Evolutionary conservation across 2,888 invertebrate species (phyloP).

Genomic region (Anthophora plumipes): DNA sequence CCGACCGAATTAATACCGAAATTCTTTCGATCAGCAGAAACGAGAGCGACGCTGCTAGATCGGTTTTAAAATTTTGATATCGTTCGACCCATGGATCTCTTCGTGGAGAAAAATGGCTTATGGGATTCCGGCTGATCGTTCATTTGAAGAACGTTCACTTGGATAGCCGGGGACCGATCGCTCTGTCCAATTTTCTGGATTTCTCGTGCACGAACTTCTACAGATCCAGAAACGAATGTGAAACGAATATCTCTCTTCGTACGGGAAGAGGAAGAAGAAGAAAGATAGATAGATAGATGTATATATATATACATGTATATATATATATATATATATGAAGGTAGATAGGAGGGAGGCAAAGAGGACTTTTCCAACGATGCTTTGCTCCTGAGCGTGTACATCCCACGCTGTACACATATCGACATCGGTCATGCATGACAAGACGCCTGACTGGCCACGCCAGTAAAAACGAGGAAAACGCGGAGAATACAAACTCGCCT

Average conservation of each 20-base stretch:
- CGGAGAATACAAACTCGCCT: constrained; percentile 63
- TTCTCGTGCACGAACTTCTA: constrained; percentile 73
- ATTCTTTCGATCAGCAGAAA: constrained; percentile 18
- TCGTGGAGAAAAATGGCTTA: constrained; percentile 60
- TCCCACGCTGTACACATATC: constrained; percentile 78
- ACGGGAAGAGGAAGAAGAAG: constrained; percentile 1
- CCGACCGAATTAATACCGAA: constrained; percentile 8
- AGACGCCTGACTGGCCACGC: constrained; percentile 83
- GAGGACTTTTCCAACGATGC: constrained; percentile 64
- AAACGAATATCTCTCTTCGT: constrained; percentile 40
- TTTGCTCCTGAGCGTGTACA: constrained; percentile 76
- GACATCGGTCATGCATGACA: constrained; percentile 83
- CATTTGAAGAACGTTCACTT: constrained; percentile 70
- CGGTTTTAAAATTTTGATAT: constrained; percentile 57
- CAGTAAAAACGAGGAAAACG: constrained; percentile 80
- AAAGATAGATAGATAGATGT: neutral
- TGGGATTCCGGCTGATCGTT: constrained; percentile 71
- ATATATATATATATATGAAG: too few relatives aligned
- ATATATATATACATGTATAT: too few relatives aligned
- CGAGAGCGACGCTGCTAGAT: neutral
- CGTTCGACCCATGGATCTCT: constrained; percentile 50
- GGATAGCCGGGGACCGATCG: constrained; percentile 68
- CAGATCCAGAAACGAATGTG: constrained; percentile 68
- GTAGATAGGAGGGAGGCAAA: constrained; percentile 37
- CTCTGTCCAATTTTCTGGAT: constrained; percentile 76